Evolutionary conservation across 2,888 invertebrate species (phyloP).

Genomic region (Ormia ochracea): DNA sequence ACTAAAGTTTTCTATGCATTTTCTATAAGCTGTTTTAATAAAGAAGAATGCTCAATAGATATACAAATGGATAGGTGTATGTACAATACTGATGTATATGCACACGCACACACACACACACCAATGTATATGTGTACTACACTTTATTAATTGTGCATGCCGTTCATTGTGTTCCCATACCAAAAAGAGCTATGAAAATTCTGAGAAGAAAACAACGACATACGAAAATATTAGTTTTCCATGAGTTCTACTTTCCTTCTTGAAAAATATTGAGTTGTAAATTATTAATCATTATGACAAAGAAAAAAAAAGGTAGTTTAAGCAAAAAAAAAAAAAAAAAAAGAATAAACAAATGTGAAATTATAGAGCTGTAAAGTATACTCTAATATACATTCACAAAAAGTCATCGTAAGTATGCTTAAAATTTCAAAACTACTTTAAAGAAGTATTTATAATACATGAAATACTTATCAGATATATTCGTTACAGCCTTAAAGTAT

Average conservation of each 20-base stretch:
- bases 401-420: no score
- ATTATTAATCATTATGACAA: not conserved
- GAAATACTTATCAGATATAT: no score
- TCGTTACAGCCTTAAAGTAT: no score
- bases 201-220: not conserved
- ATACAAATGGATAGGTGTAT: conserved; percentile 38
- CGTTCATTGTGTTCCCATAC: conserved; percentile 24
- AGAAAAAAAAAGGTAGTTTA: not conserved
- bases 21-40: conserved; percentile 1
- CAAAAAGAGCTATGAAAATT: not conserved
- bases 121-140: conserved; percentile 63
- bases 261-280: not conserved
- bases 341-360: no score
- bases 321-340: not conserved
- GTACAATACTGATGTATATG: no score
- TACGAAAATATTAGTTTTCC: conserved; percentile 1
- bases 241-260: not conserved
- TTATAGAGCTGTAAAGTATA: not conserved
- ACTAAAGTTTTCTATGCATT: not conserved
- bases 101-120: no score
- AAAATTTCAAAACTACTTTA: no score
- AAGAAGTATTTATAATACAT: no score
- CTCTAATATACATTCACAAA: no score
- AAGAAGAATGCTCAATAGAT: conserved; percentile 66
- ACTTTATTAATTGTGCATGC: conserved; percentile 70